These are phyloP conservation scores for Luffia ferchaultella DNA, from an alignment of 2,888 invertebrate genomes.

Conservation along the genomic window DNA sequence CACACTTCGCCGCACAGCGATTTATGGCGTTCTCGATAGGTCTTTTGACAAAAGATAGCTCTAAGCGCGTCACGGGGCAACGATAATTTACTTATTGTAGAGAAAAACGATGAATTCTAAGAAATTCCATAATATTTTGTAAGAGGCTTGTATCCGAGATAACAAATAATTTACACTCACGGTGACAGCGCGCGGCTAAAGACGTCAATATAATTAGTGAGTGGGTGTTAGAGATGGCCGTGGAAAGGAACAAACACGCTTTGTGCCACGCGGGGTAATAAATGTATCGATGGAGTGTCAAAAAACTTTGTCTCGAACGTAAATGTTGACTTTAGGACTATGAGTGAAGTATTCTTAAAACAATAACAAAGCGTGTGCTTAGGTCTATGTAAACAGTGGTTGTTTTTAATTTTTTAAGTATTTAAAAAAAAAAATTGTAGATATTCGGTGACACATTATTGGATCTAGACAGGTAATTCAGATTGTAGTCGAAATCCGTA, in stretches of 20 bases:
- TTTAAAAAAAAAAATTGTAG: too few species aligned
- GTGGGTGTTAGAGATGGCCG: constrained; percentile 5
- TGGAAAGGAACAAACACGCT: constrained; percentile 7
- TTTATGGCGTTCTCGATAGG: background rate
- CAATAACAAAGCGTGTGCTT: background rate
- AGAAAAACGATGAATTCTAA: background rate
- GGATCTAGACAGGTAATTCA: too few species aligned
- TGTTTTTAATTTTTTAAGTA: too few species aligned
- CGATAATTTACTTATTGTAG: background rate
- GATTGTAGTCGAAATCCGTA: too few species aligned
- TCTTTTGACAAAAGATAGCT: background rate
- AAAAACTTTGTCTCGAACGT: constrained; percentile 4
- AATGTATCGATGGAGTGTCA: constrained; percentile 8
- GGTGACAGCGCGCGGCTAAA: constrained; percentile 2
- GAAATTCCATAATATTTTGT: background rate
- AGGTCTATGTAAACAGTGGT: background rate
- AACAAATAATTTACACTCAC: background rate
- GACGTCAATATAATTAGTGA: constrained; percentile 7
- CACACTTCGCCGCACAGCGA: background rate
- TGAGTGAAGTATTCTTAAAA: background rate
- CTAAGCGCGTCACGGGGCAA: background rate
- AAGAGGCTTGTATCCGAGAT: background rate
- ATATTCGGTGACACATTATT: too few species aligned
- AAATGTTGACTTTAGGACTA: background rate
- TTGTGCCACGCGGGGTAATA: constrained; percentile 6